These are phyloP conservation scores for Zaprionus taronus DNA, from an alignment of 1,140 invertebrate genomes.

Conservation along the genomic window DNA sequence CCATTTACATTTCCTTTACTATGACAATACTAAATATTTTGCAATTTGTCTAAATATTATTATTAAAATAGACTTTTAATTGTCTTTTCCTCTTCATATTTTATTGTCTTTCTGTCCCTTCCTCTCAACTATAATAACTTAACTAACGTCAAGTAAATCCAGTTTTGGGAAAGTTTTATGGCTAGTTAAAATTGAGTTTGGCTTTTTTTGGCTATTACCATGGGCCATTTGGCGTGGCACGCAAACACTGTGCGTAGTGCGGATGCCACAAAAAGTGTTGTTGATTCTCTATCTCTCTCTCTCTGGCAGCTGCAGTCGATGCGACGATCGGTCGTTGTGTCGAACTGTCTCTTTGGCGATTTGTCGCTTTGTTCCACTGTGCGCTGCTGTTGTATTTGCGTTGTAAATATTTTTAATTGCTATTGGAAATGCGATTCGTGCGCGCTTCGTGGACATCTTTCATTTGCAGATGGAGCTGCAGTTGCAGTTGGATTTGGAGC, in stretches of 20 bases:
- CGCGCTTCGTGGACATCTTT: slow-evolving; percentile 75
- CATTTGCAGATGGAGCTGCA: slow-evolving; percentile 45
- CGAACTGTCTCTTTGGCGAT: slow-evolving; percentile 37
- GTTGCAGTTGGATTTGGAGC: slow-evolving; percentile 34
- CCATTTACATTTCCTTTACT: no score
- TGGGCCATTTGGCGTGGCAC: neutral
- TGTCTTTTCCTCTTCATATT: no score
- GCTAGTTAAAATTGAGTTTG: slow-evolving; percentile 1
- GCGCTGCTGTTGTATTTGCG: slow-evolving; percentile 64
- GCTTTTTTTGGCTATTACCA: neutral
- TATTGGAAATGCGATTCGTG: slow-evolving; percentile 73
- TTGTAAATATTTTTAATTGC: slow-evolving; percentile 83
- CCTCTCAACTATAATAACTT: neutral
- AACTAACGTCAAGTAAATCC: neutral
- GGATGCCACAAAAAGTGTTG: neutral
- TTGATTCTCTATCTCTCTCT: neutral
- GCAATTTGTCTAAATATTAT: no score
- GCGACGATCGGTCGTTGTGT: neutral
- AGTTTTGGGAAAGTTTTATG: slow-evolving; percentile 5
- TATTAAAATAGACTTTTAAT: no score
- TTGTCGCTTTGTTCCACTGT: slow-evolving; percentile 54
- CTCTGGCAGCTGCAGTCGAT: neutral
- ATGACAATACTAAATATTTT: no score
- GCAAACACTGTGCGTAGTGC: slow-evolving; percentile 29
- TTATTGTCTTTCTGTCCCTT: no score